Evolutionary conservation across 2,113 vertebrate species (phyloP).

Genomic region (Rattus norvegicus): GRCr8 NC_086033.1:99445001-99445500

Average conservation of each 20-base stretch:
- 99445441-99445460: too few species aligned
- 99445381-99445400: background rate
- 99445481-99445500: too few species aligned
- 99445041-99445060: constrained; percentile 25
- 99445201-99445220: constrained; percentile 19
- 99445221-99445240: constrained; percentile 32
- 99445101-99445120: constrained; percentile 64
- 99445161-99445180: constrained; percentile 56
- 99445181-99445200: constrained; percentile 26
- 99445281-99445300: background rate
- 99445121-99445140: constrained; percentile 53
- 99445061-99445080: constrained; percentile 62
- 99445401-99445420: background rate
- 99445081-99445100: constrained; percentile 55
- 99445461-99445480: too few species aligned
- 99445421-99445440: background rate
- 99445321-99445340: background rate
- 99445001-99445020: constrained; percentile 57
- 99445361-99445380: background rate
- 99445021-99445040: constrained; percentile 52
- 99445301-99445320: constrained; percentile 13
- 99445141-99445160: constrained; percentile 15
- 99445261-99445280: background rate
- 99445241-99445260: background rate
- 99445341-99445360: background rate